Conservation (phyloP, 2,113 vertebrate species). For the Tinamus guttatus region DNA sequence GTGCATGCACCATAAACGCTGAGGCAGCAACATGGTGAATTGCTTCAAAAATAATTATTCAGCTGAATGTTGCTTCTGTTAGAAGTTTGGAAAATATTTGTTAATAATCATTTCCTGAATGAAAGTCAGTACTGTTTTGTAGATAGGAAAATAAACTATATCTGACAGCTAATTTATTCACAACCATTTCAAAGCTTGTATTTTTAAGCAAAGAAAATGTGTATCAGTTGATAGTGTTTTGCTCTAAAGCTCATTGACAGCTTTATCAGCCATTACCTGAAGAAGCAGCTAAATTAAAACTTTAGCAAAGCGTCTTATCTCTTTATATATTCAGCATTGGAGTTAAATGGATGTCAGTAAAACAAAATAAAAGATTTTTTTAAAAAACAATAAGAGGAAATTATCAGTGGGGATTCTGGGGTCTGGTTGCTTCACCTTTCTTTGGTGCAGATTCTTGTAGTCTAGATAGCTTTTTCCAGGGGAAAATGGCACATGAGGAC, state of each 20-base stretch:
- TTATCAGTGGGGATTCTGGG: neutral
- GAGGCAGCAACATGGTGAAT: neutral
- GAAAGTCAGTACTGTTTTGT: neutral
- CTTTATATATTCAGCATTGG: neutral
- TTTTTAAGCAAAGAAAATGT: neutral
- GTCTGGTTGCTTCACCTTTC: neutral
- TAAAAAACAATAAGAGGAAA: neutral
- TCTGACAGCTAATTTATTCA: neutral
- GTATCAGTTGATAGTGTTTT: neutral
- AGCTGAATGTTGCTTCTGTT: neutral
- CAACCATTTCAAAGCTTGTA: neutral
- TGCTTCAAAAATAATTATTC: constrained; percentile 4
- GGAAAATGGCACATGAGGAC: neutral
- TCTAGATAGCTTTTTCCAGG: neutral
- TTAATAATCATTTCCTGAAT: neutral
- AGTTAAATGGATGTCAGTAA: neutral
- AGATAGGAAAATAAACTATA: neutral
- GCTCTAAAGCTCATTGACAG: neutral
- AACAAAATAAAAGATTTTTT: neutral
- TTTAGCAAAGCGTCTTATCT: neutral
- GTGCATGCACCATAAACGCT: fast-evolving
- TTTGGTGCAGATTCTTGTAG: neutral
- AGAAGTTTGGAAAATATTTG: constrained; percentile 9
- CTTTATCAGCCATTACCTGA: neutral
- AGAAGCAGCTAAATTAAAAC: neutral